Base-by-base conservation (phyloP, 2,113 vertebrate genomes). In the Triplophysa dalaica region DNA sequence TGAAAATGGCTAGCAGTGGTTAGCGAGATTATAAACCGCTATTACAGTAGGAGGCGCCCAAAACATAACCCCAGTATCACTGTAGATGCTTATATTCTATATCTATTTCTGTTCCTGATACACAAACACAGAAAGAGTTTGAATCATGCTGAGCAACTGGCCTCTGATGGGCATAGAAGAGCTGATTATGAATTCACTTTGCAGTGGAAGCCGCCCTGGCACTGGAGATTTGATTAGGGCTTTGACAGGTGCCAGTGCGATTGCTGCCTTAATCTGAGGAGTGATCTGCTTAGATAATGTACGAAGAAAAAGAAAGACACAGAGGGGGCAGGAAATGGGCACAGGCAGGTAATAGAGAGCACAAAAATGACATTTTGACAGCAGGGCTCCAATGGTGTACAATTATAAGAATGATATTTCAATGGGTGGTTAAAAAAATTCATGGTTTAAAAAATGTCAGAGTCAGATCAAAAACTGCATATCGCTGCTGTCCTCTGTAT, bases 101-200 rank as follows among this genome's bases (percentile, higher is more conserved):
- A 5, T 58, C 29, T 58, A 48, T 26, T 38, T 72, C 17, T 8
- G 50, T 72, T 50, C 50, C 24, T 38, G 69, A 56, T 43, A 56
- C 69, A 72, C 50, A 72, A 3, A 69, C n/a, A 52, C 41, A 54
- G 14, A 54, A 24, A 24, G 22, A 26, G 50, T 13, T 54, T 54
- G 4, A 70, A 12, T 14, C 67, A 22, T 56, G 69, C 70, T 64
- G 75, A 33, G 52, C n/a, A 65, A 26, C 69, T 69, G 75, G 64
- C 68, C 75, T 81, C 64, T 63, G 75, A 84, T 78, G 83, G 79
- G 75, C 75, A 70, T 66, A 19, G 22, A 56, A 66, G 67, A 83
- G 70, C 80, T 83, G 74, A 73, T 85, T 83, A 82, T 66, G 26
- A 54, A 85, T 80, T 83, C 85, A 82, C 72, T 80, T 67, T 80